Percentiles rank a stretch among this genome's conserved stretches.
These are phyloP conservation scores for Hozukius guyotensis DNA, from an alignment of 2,797 vertebrate species.

Conservation along the genomic window DNA sequence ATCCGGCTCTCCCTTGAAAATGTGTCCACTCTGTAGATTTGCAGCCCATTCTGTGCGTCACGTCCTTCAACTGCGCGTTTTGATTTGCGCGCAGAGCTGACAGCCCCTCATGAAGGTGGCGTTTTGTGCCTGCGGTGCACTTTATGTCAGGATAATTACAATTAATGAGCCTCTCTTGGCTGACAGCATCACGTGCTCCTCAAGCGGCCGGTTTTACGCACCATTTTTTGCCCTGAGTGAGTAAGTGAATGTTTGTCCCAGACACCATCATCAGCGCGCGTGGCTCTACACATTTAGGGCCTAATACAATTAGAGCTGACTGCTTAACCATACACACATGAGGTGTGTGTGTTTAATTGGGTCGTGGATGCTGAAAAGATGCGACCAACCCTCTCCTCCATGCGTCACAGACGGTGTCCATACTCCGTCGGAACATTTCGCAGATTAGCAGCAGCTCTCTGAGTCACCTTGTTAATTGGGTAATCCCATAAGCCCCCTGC, in stretches of 20 bases:
- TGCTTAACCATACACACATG: constrained; percentile 9
- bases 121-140: constrained; percentile 23
- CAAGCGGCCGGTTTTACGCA: neutral
- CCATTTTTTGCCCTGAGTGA: neutral
- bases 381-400: neutral
- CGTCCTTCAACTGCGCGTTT: neutral
- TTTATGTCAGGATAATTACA: constrained; percentile 39
- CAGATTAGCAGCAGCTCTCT: constrained; percentile 75
- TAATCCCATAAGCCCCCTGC: constrained; percentile 88
- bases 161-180: constrained; percentile 14
- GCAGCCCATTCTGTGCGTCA: constrained; percentile 9
- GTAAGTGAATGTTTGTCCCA: neutral
- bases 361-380: constrained; percentile 25
- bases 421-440: constrained; percentile 62
- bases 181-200: constrained; percentile 11
- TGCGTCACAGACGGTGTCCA: constrained; percentile 32
- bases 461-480: constrained; percentile 84
- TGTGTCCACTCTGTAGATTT: constrained; percentile 1
- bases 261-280: neutral
- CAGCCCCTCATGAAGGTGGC: constrained; percentile 2
- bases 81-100: constrained; percentile 36
- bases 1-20: neutral
- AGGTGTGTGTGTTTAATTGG: constrained; percentile 54
- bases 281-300: constrained; percentile 16
- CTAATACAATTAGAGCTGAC: constrained; percentile 50